Evolutionary conservation across 1,140 invertebrate species (phyloP).

Genomic region (Fopius arisanus): DNA sequence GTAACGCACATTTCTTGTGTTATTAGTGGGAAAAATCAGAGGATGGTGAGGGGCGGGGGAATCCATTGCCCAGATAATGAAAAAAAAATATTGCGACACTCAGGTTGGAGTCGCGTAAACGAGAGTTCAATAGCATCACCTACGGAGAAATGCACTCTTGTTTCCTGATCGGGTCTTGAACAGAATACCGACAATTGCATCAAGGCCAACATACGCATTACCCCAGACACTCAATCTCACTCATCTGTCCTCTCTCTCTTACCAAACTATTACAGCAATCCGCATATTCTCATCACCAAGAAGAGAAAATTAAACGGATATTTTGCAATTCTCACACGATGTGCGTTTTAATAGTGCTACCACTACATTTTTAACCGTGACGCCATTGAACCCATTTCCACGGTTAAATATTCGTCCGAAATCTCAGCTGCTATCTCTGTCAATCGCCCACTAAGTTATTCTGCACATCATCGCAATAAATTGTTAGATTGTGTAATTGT

Average conservation of each 20-base stretch:
- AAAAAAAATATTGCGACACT: neutral
- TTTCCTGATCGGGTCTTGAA: neutral
- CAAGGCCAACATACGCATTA: neutral
- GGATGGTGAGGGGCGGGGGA: neutral
- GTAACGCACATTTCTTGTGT: neutral
- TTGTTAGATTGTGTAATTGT: neutral
- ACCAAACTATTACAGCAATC: neutral
- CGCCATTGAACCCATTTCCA: constrained; percentile 8
- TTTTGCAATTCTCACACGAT: neutral
- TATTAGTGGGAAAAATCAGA: neutral
- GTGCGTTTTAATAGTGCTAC: neutral
- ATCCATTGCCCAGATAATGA: neutral
- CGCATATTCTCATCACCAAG: neutral
- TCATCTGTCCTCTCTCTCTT: neutral
- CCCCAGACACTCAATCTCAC: neutral
- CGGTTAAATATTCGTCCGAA: neutral
- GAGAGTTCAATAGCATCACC: neutral
- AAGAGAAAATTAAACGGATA: neutral
- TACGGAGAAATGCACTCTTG: neutral
- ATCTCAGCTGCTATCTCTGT: neutral
- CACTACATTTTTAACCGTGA: neutral
- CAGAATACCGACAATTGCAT: neutral
- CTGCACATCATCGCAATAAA: neutral
- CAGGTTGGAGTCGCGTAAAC: neutral
- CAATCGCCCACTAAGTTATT: neutral